phyloP scores from a whole-genome alignment of 92 coral and sea anemone species.

The Bergia puertoricense region DNA sequence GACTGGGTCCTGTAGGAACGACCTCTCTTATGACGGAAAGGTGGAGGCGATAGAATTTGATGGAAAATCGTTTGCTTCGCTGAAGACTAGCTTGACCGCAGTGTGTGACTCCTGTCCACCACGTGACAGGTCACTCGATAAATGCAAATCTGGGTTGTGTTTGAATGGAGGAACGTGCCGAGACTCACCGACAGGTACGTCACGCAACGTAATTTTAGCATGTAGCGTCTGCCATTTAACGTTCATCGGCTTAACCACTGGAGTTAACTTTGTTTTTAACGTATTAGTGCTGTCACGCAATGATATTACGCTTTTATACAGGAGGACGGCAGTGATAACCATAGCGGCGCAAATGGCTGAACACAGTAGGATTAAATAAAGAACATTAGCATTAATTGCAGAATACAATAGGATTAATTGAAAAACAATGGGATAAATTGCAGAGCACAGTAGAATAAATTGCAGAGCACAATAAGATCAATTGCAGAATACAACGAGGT shows the following conservation, averaged over 20 bases:
- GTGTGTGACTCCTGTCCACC: slow-evolving; percentile 73
- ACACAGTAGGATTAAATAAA: no score
- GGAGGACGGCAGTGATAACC: no score
- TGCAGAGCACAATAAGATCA: no score
- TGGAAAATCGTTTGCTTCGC: slow-evolving; percentile 74
- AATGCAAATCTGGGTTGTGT: slow-evolving; percentile 66
- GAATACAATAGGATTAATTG: no score
- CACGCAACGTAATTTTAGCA: neutral
- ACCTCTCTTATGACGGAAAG: slow-evolving; percentile 65
- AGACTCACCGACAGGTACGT: slow-evolving; percentile 80
- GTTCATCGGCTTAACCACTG: neutral
- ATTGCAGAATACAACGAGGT: no score
- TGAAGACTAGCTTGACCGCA: slow-evolving; percentile 60
- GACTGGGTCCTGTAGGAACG: slow-evolving; percentile 77
- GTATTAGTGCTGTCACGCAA: neutral
- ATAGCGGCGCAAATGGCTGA: no score
- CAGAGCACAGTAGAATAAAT: no score
- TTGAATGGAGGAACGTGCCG: slow-evolving; percentile 87
- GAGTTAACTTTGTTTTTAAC: neutral
- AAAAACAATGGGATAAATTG: no score
- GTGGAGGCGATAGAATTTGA: slow-evolving; percentile 64
- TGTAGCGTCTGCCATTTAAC: neutral
- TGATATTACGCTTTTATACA: neutral
- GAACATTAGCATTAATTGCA: no score
- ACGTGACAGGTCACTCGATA: slow-evolving; percentile 25